Evolutionary conservation across 2,113 vertebrate genomes (phyloP).

Genomic region (Coregonus clupeaformis): DNA sequence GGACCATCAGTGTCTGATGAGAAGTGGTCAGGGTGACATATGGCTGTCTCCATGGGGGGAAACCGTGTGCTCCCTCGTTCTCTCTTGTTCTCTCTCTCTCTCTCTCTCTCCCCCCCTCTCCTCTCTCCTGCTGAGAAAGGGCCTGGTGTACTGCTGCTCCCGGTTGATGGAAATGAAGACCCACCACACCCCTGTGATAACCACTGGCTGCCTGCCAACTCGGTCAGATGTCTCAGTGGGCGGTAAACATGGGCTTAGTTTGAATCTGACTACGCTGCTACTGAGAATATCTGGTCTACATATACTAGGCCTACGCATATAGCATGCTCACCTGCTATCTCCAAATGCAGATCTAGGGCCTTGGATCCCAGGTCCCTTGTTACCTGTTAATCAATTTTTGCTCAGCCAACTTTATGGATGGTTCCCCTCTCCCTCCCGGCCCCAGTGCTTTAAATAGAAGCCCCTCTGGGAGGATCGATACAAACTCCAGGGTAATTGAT

Average conservation of each 20-base stretch:
- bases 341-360: slow-evolving; percentile 14
- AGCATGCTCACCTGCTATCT: background rate
- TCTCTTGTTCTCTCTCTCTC: slow-evolving; percentile 7
- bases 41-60: slow-evolving; percentile 42
- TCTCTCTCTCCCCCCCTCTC: background rate
- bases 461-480: slow-evolving; percentile 33
- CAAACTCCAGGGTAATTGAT: background rate
- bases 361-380: slow-evolving; percentile 30
- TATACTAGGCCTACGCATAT: background rate
- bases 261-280: too few species aligned
- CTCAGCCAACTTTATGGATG: slow-evolving; percentile 54
- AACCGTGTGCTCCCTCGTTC: slow-evolving; percentile 2
- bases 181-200: slow-evolving; percentile 47
- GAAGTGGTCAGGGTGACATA: slow-evolving; percentile 41
- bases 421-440: slow-evolving; percentile 37
- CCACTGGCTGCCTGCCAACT: slow-evolving; percentile 31
- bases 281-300: too few species aligned
- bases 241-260: too few species aligned
- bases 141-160: background rate
- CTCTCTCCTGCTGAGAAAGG: background rate
- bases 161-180: slow-evolving; percentile 27
- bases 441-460: slow-evolving; percentile 59
- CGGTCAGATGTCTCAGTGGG: background rate
- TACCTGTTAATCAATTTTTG: slow-evolving; percentile 52
- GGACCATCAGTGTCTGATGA: slow-evolving; percentile 33